Conservation (phyloP, 2,797 vertebrate species). For the Iguana delicatissima region DNA sequence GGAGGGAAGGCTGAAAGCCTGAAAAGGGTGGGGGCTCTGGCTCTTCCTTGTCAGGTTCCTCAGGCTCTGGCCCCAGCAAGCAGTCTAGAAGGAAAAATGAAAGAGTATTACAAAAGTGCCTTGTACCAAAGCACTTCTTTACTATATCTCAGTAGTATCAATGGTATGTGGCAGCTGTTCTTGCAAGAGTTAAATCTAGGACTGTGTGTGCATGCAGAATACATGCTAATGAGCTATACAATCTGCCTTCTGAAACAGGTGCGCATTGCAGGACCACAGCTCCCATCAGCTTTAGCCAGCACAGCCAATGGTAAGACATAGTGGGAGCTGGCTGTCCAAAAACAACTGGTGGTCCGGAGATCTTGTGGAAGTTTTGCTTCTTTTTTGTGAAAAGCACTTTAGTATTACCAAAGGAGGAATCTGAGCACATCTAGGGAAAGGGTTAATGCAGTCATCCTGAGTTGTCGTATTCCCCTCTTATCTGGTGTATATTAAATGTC, state of each 20-base stretch:
- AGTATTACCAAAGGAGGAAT: neutral
- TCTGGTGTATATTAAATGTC: neutral
- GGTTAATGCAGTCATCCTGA: neutral
- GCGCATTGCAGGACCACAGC: no score
- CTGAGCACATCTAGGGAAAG: no score
- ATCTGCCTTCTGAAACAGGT: no score
- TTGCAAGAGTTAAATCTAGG: neutral
- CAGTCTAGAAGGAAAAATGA: constrained; percentile 76
- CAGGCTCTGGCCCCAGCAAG: constrained; percentile 81
- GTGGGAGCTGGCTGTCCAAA: neutral
- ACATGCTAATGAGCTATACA: no score
- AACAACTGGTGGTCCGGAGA: neutral
- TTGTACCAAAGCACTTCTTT: neutral
- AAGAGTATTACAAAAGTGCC: no score
- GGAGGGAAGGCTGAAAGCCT: constrained; percentile 61
- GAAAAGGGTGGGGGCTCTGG: constrained; percentile 46
- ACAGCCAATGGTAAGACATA: no score
- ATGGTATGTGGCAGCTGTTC: neutral
- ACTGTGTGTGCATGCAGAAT: no score
- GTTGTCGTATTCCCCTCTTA: neutral
- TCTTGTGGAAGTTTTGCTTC: neutral
- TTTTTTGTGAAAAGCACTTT: neutral
- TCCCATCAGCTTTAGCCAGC: no score
- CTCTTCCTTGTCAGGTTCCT: constrained; percentile 72
- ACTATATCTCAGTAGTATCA: neutral